These are phyloP conservation scores for Heliothis subflexa DNA, from an alignment of 1,140 invertebrate species.

Conservation along the genomic window DNA sequence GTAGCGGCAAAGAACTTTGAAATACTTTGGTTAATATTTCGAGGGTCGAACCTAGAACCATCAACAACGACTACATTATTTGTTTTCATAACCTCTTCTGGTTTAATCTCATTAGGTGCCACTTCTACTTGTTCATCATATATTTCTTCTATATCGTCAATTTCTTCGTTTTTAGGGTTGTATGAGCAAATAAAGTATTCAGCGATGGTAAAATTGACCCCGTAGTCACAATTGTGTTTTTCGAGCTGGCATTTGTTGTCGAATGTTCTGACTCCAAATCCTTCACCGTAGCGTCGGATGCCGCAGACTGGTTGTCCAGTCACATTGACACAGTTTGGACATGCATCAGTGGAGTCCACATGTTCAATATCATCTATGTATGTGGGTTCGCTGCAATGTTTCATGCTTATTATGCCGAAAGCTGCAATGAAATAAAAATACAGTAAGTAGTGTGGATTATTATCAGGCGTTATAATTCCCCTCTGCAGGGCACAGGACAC, in stretches of 20 bases:
- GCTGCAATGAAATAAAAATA: constrained; percentile 56
- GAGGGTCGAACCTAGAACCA: constrained; percentile 56
- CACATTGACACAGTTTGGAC: not conserved
- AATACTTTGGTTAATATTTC: constrained; percentile 69
- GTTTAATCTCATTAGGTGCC: not conserved
- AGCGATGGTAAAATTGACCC: constrained; percentile 57
- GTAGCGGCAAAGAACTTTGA: constrained; percentile 74
- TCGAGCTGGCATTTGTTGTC: constrained; percentile 62
- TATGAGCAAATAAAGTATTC: constrained; percentile 67
- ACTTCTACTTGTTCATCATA: constrained; percentile 17
- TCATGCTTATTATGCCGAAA: constrained; percentile 69
- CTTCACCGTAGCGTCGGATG: constrained; percentile 63
- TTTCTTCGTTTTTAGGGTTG: constrained; percentile 6
- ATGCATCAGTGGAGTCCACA: not conserved
- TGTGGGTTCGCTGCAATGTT: constrained; percentile 59
- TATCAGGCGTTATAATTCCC: not conserved
- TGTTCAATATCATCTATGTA: not conserved
- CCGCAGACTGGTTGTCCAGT: constrained; percentile 57
- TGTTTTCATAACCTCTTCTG: constrained; percentile 7
- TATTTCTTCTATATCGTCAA: not conserved
- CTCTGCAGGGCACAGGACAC: too few relatives aligned
- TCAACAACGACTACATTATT: constrained; percentile 67
- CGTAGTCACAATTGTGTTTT: constrained; percentile 64
- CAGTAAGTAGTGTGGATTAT: not conserved
- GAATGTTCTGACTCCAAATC: constrained; percentile 68